These are phyloP conservation scores for Volucella bombylans DNA, from an alignment of 2,888 invertebrate genomes.

Conservation along the genomic window DNA sequence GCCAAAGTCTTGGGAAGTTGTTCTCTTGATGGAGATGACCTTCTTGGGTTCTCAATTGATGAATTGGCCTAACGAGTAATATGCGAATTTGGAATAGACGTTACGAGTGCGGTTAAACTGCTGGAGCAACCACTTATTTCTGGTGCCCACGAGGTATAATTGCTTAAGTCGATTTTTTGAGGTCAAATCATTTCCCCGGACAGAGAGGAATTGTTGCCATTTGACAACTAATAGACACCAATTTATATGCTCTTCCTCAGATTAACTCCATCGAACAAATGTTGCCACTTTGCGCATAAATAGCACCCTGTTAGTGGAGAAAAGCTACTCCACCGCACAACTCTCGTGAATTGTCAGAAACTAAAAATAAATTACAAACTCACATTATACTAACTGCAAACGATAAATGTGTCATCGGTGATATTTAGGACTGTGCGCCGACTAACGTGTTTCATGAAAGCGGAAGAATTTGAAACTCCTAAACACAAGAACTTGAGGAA, in stretches of 20 bases:
- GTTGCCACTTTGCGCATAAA: neutral
- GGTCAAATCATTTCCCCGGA: neutral
- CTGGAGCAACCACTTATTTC: neutral
- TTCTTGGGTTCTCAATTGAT: slow-evolving; percentile 6
- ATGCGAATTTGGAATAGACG: slow-evolving; percentile 31
- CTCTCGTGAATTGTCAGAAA: slow-evolving; percentile 43
- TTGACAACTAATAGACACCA: neutral
- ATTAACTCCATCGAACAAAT: neutral
- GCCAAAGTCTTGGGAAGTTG: neutral
- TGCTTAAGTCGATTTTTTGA: neutral
- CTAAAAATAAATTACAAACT: slow-evolving; percentile 55
- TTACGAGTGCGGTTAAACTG: slow-evolving; percentile 6
- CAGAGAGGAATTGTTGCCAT: neutral
- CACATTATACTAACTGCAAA: slow-evolving; percentile 49
- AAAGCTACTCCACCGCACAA: slow-evolving; percentile 1
- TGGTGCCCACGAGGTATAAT: neutral
- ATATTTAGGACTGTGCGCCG: slow-evolving; percentile 43
- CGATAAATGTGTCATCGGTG: slow-evolving; percentile 63
- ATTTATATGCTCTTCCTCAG: neutral
- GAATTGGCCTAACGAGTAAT: slow-evolving; percentile 22
- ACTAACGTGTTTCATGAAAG: slow-evolving; percentile 42
- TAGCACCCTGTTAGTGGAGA: neutral
- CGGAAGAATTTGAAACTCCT: slow-evolving; percentile 54
- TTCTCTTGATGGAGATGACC: neutral
- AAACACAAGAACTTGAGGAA: slow-evolving; percentile 38